phyloP scores from a whole-genome alignment of 2,797 vertebrate species.

The Enteromius paludinosus region DNA sequence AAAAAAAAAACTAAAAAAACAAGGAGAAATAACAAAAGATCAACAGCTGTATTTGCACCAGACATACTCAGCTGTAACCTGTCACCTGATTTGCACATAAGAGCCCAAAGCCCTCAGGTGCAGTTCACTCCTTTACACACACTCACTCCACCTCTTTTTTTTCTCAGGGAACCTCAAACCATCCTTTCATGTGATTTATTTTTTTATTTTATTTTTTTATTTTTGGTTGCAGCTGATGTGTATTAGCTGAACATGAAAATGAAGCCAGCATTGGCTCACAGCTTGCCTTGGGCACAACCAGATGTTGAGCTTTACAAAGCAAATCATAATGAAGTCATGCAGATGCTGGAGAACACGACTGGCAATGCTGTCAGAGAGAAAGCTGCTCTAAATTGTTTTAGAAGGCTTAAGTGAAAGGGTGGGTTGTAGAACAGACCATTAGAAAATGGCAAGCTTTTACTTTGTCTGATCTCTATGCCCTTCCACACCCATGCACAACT shows the following conservation, averaged over 20 bases:
- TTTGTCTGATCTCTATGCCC: conserved; percentile 56
- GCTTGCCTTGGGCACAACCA: conserved; percentile 64
- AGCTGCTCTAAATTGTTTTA: neutral
- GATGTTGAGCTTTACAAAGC: conserved; percentile 62
- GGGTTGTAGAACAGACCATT: conserved; percentile 30
- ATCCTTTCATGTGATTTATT: conserved; percentile 49
- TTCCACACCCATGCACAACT: conserved; percentile 15
- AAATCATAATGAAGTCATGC: conserved; percentile 55
- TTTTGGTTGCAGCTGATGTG: conserved; percentile 45
- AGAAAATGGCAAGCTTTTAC: conserved; percentile 58
- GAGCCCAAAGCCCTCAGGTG: conserved; percentile 2
- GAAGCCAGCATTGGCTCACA: conserved; percentile 51
- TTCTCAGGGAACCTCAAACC: neutral
- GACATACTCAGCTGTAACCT: conserved; percentile 13
- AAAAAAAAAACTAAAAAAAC: neutral
- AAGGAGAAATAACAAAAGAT: neutral
- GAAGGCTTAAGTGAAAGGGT: conserved; percentile 21
- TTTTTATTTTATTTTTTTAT: conserved; percentile 43
- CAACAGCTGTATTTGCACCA: conserved; percentile 16
- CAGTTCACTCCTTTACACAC: neutral
- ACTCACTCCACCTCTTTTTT: neutral
- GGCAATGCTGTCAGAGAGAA: conserved; percentile 45
- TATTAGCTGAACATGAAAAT: conserved; percentile 48
- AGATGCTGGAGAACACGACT: conserved; percentile 62
- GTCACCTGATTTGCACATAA: conserved; percentile 10